These are phyloP conservation scores for Erinaceus europaeus DNA, from an alignment of 2,113 vertebrate species.

Conservation along the genomic window DNA sequence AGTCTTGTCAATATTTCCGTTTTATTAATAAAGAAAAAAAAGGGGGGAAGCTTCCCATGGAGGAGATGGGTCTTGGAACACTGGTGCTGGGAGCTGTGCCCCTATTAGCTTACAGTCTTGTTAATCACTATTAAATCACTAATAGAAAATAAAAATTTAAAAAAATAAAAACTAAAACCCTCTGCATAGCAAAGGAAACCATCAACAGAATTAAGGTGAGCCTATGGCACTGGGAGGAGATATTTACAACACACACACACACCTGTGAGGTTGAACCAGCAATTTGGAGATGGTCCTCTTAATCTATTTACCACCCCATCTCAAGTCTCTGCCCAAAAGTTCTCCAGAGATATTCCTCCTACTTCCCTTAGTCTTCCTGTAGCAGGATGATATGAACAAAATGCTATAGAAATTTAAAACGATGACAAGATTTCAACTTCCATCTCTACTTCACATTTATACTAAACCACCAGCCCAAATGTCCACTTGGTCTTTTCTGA, in stretches of 20 bases:
- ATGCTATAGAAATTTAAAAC: neutral
- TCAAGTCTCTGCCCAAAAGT: conserved; percentile 11
- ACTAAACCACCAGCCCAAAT: conserved; percentile 7
- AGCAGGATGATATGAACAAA: neutral
- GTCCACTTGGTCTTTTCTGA: conserved; percentile 25
- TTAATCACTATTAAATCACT: too few relatives aligned
- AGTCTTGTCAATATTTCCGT: too few relatives aligned
- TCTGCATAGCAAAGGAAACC: neutral
- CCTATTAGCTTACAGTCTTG: too few relatives aligned
- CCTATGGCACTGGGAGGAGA: neutral
- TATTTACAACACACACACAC: neutral
- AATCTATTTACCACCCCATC: neutral
- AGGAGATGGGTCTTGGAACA: too few relatives aligned
- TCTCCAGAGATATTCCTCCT: neutral
- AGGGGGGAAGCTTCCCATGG: too few relatives aligned
- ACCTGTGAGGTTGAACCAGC: too few relatives aligned
- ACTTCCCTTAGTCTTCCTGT: neutral
- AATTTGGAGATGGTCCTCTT: neutral
- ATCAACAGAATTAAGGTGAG: neutral
- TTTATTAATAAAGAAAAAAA: too few relatives aligned
- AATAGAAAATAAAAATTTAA: too few relatives aligned
- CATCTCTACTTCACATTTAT: neutral
- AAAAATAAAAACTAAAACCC: too few relatives aligned
- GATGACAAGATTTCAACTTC: neutral
- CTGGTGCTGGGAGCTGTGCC: too few relatives aligned